These are phyloP conservation scores for Lasioglossum marginatum DNA, from an alignment of 2,888 invertebrate species.

Conservation along the genomic window DNA sequence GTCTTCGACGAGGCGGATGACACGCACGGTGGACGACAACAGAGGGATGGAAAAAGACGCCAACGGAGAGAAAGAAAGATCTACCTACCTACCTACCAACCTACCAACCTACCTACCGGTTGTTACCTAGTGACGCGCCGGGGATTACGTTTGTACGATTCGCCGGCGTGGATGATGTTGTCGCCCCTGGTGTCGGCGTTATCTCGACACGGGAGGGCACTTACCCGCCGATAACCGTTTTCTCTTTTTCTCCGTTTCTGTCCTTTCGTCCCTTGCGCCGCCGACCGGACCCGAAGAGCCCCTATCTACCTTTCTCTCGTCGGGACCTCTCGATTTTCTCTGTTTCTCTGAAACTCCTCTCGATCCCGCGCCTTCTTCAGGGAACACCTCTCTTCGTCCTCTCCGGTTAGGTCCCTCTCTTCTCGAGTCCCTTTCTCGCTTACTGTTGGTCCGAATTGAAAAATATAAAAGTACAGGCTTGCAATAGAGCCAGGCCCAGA, in stretches of 20 bases:
- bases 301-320: background rate
- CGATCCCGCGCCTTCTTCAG: background rate
- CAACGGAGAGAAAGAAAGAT: constrained; percentile 33
- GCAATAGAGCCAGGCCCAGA: no score
- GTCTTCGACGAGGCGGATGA: constrained; percentile 33
- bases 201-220: constrained; percentile 84
- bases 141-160: constrained; percentile 81
- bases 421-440: no score
- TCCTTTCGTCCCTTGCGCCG: constrained; percentile 27
- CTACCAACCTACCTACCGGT: constrained; percentile 76
- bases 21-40: constrained; percentile 23
- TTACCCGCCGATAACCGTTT: constrained; percentile 82
- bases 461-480: no score
- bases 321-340: background rate
- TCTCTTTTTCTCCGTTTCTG: constrained; percentile 54
- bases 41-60: constrained; percentile 20
- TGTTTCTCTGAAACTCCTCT: background rate
- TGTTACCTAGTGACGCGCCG: constrained; percentile 78
- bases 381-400: no score
- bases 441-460: no score
- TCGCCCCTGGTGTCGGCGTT: constrained; percentile 83
- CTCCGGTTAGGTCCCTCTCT: no score
- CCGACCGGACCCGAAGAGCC: background rate
- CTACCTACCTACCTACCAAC: constrained; percentile 75
- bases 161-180: constrained; percentile 82